Base-by-base conservation (phyloP, 2,888 invertebrate genomes). In the Xestia ashworthii region DNA sequence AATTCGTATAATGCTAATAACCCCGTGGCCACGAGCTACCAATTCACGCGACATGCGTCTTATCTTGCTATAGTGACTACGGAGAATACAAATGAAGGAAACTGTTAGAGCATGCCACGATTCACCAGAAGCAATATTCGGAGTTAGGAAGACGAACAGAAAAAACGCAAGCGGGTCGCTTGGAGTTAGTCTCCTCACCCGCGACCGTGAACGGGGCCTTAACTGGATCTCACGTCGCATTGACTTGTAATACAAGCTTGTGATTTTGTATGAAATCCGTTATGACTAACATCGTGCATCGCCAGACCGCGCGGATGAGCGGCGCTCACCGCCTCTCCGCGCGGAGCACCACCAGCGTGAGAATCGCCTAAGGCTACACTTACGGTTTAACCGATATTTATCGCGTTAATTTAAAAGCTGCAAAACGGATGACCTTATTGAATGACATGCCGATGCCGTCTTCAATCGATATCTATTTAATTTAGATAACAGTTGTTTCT, bases 401-500 rank as follows among this genome's bases (percentile, higher is more conserved):
- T 48, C 16, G 32, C 32, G 22, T 38, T 48, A 41, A 72, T 25
- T 44, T 44, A 5, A 50, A 32, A 68, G 16, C 32, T 4, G 44
- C 8, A 32, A 16, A 46, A 69, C 22, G 16, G n/a, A 9, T n/a
- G 44, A 46, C 69, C 69, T 69, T 69, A n/a, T 69, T 69, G 16
- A 14, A 69, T 44, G 44, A 22, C 6, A 67, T 46, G 44, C 32
- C 3, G n/a, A 67, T 46, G 44, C 32, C 3, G n/a, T 19, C 41
- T 62, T 41, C n/a, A 46, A 46, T 71, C 22, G 12, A 44, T 22
- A 44, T 14, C 5, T 71, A 41, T 60, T 32, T 60, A 60, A 60
- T 60, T 60, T 22, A 64, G 48, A 44, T 19, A 75, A 44, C n/a
- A 53, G 32, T 38, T 64, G 9, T 64, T 64, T 50, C 12, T 72